Evolutionary conservation across 2,888 invertebrate species (phyloP), one percentile per base, ranked within the genome.

Genomic region (Oscheius sp.): DNA sequence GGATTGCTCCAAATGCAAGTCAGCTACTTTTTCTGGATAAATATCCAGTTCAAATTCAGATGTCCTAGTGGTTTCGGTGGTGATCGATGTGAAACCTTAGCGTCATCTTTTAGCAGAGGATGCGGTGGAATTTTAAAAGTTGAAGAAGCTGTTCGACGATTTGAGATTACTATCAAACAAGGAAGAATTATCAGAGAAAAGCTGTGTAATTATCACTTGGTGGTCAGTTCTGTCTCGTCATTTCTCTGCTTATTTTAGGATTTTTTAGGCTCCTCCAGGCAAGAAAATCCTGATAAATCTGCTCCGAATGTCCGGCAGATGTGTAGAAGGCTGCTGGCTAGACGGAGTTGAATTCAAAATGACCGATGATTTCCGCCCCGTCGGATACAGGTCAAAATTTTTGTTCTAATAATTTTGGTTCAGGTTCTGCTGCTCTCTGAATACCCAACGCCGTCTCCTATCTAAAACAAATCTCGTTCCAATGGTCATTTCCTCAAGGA

Each of bases 31-130:
- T 21, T 12, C 3, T 43, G 21, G 7, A 35, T 6, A 35, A 35
- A 35, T 35, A 9, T 56, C 12, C 13, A 41, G n/a, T 7, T 63
- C n/a, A n/a, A n/a, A n/a, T 55, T 35, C 2, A 78, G 78, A 70
- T 83, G 83, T 73, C 83, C 81, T 3, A 64, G 73, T 68, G 83
- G 83, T 12, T 83, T 80, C 41, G 79, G 78, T 9, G 83, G 83
- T 5, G 29, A 53, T 9, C 69, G 45, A 21, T 83, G 83, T 71
- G 76, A 81, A n/a, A 55, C 46, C 9, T 72, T 81, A 1, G 74
- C 76, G 45, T 6, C 45, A 7, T 1, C 61, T n/a, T 43, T 41
- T 6, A 46, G 27, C 52, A 29, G 12, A 71, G 71, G 61, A 13
- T 83, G 83, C 75, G 83, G 83, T 7, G 83, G 83, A 9, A 61